phyloP scores from a whole-genome alignment of 2,113 vertebrate genomes.

The Caranx melampygus region DNA sequence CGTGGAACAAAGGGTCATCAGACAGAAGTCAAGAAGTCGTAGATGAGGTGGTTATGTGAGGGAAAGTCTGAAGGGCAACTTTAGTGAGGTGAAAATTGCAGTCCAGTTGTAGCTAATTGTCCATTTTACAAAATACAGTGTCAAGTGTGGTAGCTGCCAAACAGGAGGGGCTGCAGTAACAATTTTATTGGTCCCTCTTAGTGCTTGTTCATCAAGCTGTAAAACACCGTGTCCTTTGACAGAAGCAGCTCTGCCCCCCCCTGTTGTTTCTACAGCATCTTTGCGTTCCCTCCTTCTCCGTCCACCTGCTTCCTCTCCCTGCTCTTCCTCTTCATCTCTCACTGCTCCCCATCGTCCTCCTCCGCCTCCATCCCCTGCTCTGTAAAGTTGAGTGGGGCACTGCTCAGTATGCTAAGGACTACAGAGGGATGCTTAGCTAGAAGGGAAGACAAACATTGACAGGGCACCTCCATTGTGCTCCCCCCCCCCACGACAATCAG shows the following conservation, averaged over 20 bases:
- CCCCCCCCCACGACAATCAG: conserved; percentile 63
- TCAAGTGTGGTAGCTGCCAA: conserved; percentile 52
- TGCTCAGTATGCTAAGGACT: conserved; percentile 65
- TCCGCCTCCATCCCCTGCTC: conserved; percentile 35
- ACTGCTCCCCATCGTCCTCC: conserved; percentile 5
- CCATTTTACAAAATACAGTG: conserved; percentile 61
- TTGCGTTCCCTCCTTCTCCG: conserved; percentile 35
- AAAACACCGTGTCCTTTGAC: conserved; percentile 67
- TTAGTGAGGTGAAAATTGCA: conserved; percentile 26
- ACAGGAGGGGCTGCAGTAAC: conserved; percentile 58
- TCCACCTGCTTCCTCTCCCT: conserved; percentile 30
- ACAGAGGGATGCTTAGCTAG: conserved; percentile 54
- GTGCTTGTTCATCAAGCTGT: conserved; percentile 67
- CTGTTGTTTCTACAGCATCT: conserved; percentile 5
- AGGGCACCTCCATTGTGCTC: conserved; percentile 74
- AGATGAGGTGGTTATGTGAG: not conserved
- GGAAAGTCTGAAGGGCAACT: conserved; percentile 11
- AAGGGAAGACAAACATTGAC: conserved; percentile 79
- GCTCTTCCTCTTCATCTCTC: conserved; percentile 2
- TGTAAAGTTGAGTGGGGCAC: conserved; percentile 47
- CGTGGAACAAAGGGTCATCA: conserved; percentile 28
- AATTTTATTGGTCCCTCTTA: conserved; percentile 66
- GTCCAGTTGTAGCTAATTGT: conserved; percentile 43
- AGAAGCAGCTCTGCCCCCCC: conserved; percentile 10
- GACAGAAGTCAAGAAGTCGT: not conserved